A percentile compares a stretch with the other conserved stretches of the same genome.
Evolutionary conservation across 2,797 vertebrate genomes (phyloP).

Genomic region (Alca torda): DNA sequence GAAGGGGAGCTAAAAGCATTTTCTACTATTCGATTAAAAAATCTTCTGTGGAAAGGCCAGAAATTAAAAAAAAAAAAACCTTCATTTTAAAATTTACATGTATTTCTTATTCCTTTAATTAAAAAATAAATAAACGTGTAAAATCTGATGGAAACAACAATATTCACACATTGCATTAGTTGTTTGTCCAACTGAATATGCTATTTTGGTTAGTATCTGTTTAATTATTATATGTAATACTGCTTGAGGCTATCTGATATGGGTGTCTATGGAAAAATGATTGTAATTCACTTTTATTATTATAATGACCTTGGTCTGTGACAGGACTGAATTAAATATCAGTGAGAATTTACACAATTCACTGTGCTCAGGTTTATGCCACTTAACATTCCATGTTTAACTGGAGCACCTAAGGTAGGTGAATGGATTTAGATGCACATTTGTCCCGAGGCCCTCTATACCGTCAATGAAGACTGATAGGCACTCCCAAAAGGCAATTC

Average conservation of each 20-base stretch:
- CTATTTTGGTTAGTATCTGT: conserved; percentile 15
- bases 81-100: background rate
- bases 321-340: conserved; percentile 55
- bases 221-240: conserved; percentile 16
- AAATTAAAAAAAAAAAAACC: background rate
- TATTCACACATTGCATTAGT: background rate
- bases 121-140: background rate
- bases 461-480: conserved; percentile 2
- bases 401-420: conserved; percentile 1
- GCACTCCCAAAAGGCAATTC: conserved; percentile 2
- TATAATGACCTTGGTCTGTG: conserved; percentile 51
- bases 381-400: conserved; percentile 43
- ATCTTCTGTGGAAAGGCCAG: background rate
- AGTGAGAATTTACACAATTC: conserved; percentile 57
- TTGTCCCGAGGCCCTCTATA: background rate
- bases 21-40: background rate
- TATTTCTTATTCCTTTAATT: background rate
- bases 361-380: conserved; percentile 14
- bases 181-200: conserved; percentile 22
- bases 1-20: background rate
- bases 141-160: background rate
- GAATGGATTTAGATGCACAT: conserved; percentile 19
- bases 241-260: conserved; percentile 13
- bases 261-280: background rate
- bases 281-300: conserved; percentile 59